Base-by-base conservation (phyloP, 2,888 invertebrate genomes). In the Drosophila fungiperda region DNA sequence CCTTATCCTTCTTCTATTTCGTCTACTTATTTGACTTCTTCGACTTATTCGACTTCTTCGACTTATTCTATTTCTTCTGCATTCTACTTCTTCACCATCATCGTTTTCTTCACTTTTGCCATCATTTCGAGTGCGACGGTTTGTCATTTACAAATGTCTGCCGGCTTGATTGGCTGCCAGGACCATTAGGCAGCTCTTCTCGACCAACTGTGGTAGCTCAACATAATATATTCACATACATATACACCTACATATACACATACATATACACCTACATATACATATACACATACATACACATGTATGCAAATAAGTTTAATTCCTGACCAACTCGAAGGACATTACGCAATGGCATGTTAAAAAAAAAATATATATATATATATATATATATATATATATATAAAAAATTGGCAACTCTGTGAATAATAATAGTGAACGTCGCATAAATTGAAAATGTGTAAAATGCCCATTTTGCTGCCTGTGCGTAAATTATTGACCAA, bases 61-160 rank as follows among this genome's bases (percentile, higher is more conserved):
- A 20, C 15, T 20, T 29, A 29, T 29, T 29, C 5, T 6, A 6
- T 20, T 35, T 42, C 23, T 48, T 55, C 33, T 53, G 15, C 15
- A 26, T 26, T 26, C 26, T 9, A 17, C 9, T 9, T 17, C 53
- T 5, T 23, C 26, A 7, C 15, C 55, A 26, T 48, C 23, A 26
- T n/a, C 36, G 36, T 26, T 26, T 26, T 7, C 54, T 26, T n/a
- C 38, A 26, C 12, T 7, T 38, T 38, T 8, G 26, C 38, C 54
- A 38, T 26, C 54, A 55, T 23, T 57, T 15, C 32, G 20, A 57
- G 9, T 20, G 57, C 29, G 57, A 42, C 57, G 57, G 57, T 55
- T 49, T 49, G 62, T 62, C 67, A 69, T 68, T 80, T 64, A 75
- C 68, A 80, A 80, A 80, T 80, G 78, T 80, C 80, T 74, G 35